These are phyloP conservation scores for Varanus salvator DNA, from an alignment of 2,113 vertebrate genomes.

Conservation along the genomic window DNA sequence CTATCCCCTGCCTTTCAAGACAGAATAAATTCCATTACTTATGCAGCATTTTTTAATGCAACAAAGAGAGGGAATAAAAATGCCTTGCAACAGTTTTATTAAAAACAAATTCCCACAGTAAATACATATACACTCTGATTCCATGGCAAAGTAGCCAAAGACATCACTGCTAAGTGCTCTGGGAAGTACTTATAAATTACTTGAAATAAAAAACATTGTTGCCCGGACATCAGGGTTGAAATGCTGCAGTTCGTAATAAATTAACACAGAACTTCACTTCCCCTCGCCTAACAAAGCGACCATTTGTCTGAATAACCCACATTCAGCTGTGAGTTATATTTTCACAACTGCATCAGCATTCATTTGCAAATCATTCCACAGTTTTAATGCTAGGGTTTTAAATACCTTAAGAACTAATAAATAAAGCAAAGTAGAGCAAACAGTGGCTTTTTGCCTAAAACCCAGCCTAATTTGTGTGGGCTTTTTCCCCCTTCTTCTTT, in stretches of 20 bases:
- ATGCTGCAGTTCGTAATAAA: slow-evolving; percentile 96
- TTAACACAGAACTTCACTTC: slow-evolving; percentile 89
- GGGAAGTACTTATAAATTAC: slow-evolving; percentile 89
- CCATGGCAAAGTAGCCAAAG: slow-evolving; percentile 79
- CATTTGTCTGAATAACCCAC: slow-evolving; percentile 90
- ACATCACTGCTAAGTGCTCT: slow-evolving; percentile 84
- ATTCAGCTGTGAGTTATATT: slow-evolving; percentile 94
- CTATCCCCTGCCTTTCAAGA: slow-evolving; percentile 79
- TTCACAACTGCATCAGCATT: slow-evolving; percentile 94
- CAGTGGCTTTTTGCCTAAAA: slow-evolving; percentile 87
- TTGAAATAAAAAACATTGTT: slow-evolving; percentile 91
- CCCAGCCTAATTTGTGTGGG: slow-evolving; percentile 81
- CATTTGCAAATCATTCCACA: slow-evolving; percentile 95
- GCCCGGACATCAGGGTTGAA: slow-evolving; percentile 94
- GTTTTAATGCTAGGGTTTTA: slow-evolving; percentile 91
- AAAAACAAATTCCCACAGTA: slow-evolving; percentile 91
- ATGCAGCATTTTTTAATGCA: slow-evolving; percentile 78
- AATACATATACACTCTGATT: slow-evolving; percentile 83
- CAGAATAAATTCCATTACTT: slow-evolving; percentile 81
- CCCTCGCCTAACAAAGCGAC: slow-evolving; percentile 83
- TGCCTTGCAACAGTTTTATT: slow-evolving; percentile 85
- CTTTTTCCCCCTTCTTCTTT: slow-evolving; percentile 62
- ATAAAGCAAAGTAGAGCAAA: slow-evolving; percentile 89
- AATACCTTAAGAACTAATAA: slow-evolving; percentile 93
- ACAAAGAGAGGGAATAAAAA: slow-evolving; percentile 86